Evolutionary conservation across 2,113 vertebrate genomes (phyloP).

Genomic region (Cyprinodon variegatus): DNA sequence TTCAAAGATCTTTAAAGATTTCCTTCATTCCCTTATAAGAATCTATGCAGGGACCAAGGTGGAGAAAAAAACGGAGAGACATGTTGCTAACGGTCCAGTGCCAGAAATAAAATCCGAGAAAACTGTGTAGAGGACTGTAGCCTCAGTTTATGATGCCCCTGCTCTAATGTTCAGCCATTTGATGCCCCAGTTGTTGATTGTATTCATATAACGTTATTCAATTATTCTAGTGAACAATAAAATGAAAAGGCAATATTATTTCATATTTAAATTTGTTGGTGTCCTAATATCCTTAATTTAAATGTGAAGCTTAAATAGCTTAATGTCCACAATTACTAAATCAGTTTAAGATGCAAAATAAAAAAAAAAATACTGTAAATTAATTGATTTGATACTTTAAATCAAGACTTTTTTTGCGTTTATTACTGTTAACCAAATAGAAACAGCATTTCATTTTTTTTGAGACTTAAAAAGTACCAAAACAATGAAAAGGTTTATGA

Average conservation of each 20-base stretch:
- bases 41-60: too few species aligned
- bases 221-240: neutral
- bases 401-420: neutral
- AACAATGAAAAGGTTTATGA: neutral
- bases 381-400: neutral
- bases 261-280: neutral
- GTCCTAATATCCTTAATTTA: neutral
- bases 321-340: neutral
- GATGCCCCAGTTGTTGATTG: too few species aligned
- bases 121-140: too few species aligned
- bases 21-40: too few species aligned
- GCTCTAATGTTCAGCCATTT: too few species aligned
- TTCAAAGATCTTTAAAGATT: too few species aligned
- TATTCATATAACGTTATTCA: too few species aligned
- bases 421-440: neutral
- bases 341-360: neutral
- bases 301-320: neutral
- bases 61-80: too few species aligned
- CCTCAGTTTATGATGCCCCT: too few species aligned
- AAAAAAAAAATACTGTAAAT: too few species aligned
- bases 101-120: too few species aligned
- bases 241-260: neutral
- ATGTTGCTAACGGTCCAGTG: too few species aligned
- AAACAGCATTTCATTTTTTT: neutral
- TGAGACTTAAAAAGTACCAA: neutral